phyloP scores from a whole-genome alignment of 2,113 vertebrate species.

The Ammodytes dubius region DNA sequence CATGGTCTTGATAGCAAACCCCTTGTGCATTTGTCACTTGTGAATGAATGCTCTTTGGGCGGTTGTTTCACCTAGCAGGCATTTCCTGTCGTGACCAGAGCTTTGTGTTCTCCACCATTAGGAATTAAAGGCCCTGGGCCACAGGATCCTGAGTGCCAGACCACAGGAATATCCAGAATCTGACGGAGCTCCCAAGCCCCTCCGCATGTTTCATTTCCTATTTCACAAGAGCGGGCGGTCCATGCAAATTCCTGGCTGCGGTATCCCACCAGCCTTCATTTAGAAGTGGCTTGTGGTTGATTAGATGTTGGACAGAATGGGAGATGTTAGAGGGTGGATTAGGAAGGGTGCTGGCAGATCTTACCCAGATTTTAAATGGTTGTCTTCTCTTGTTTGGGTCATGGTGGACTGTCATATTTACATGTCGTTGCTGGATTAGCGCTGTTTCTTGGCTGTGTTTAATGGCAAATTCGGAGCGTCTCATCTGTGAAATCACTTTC shows the following conservation, averaged over 20 bases:
- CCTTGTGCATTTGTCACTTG: conserved; percentile 54
- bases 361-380: conserved; percentile 52
- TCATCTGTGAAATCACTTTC: conserved; percentile 74
- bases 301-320: conserved; percentile 70
- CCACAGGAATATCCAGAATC: conserved; percentile 80
- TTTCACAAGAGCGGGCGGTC: conserved; percentile 73
- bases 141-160: conserved; percentile 67
- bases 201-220: conserved; percentile 77
- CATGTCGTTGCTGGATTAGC: conserved; percentile 49
- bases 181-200: conserved; percentile 49
- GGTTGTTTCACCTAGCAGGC: conserved; percentile 76
- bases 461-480: conserved; percentile 49
- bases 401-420: conserved; percentile 61
- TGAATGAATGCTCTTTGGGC: conserved; percentile 55
- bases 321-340: conserved; percentile 56
- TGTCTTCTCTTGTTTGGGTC: conserved; percentile 65
- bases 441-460: conserved; percentile 37
- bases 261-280: conserved; percentile 66
- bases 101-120: conserved; percentile 69
- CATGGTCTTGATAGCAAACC: conserved; percentile 23
- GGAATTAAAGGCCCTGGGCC: conserved; percentile 67
- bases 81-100: conserved; percentile 80
- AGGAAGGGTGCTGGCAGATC: conserved; percentile 59
- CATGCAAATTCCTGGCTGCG: conserved; percentile 71
- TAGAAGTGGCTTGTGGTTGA: conserved; percentile 60